These are phyloP conservation scores for Polymixis flavicincta DNA, from an alignment of 2,888 invertebrate species.

Conservation along the genomic window DNA sequence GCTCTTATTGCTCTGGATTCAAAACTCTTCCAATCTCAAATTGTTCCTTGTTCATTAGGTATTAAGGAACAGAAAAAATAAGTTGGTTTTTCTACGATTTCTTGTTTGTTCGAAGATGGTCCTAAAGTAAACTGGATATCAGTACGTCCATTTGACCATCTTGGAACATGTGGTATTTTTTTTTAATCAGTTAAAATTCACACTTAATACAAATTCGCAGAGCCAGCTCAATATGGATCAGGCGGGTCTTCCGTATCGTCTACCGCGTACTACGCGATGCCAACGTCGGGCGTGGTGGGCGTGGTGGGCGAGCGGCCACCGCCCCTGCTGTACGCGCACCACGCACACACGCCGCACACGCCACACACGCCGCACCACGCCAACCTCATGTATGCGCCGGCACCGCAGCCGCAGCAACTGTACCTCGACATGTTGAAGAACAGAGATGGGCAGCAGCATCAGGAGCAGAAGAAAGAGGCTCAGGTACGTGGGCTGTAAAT, in stretches of 20 bases:
- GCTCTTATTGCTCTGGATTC: not conserved
- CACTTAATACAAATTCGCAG: constrained; percentile 63
- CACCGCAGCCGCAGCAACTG: constrained; percentile 83
- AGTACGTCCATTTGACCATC: no score
- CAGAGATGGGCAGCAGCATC: constrained; percentile 82
- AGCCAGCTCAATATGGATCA: constrained; percentile 83
- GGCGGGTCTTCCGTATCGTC: constrained; percentile 79
- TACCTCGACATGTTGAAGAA: constrained; percentile 87
- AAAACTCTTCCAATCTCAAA: not conserved
- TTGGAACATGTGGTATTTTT: not conserved
- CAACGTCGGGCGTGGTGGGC: constrained; percentile 83
- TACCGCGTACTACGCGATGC: constrained; percentile 84
- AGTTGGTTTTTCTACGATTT: no score
- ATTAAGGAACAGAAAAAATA: no score
- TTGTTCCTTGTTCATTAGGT: no score
- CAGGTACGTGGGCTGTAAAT: constrained; percentile 73
- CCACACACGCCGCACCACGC: constrained; percentile 83
- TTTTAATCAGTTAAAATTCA: not conserved
- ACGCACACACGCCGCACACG: constrained; percentile 85
- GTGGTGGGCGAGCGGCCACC: constrained; percentile 85
- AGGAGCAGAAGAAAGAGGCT: constrained; percentile 82
- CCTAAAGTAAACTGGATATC: no score
- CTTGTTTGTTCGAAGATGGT: no score
- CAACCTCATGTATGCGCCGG: constrained; percentile 82
- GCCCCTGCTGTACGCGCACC: constrained; percentile 85